Conservation (phyloP, 2,113 vertebrate genomes). For the Dicentrarchus labrax region DNA sequence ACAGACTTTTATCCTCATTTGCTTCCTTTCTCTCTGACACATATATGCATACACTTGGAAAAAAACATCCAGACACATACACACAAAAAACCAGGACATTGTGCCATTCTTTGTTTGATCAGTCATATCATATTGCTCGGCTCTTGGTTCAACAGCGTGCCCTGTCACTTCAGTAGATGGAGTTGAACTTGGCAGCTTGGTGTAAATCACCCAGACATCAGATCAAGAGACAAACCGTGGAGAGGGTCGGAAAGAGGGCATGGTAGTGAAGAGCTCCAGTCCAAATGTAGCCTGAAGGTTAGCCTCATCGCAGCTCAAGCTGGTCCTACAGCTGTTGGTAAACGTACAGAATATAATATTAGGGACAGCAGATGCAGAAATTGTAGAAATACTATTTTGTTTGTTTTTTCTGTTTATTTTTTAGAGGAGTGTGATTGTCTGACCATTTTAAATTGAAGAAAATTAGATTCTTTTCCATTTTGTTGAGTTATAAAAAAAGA, state of each 20-base stretch:
- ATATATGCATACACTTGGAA: background rate
- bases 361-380: background rate
- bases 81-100: background rate
- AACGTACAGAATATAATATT: background rate
- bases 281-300: slow-evolving; percentile 28
- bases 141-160: background rate
- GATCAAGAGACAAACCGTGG: slow-evolving; percentile 27
- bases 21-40: slow-evolving; percentile 26
- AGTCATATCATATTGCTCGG: background rate
- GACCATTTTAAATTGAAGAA: background rate
- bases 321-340: slow-evolving; percentile 16
- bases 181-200: slow-evolving; percentile 30
- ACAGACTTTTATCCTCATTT: slow-evolving; percentile 2
- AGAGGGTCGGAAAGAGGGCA: slow-evolving; percentile 5
- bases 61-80: background rate
- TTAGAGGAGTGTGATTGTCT: background rate
- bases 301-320: slow-evolving; percentile 2
- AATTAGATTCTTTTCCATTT: background rate
- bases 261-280: background rate
- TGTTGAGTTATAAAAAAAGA: too few species aligned
- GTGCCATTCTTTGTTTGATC: slow-evolving; percentile 16
- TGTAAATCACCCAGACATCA: slow-evolving; percentile 31
- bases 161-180: background rate
- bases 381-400: background rate
- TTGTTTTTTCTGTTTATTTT: background rate